These are phyloP conservation scores for Haliclona indistincta DNA, from an alignment of 37 sponge, comb jelly and placozoan genomes.

Conservation along the genomic window DNA sequence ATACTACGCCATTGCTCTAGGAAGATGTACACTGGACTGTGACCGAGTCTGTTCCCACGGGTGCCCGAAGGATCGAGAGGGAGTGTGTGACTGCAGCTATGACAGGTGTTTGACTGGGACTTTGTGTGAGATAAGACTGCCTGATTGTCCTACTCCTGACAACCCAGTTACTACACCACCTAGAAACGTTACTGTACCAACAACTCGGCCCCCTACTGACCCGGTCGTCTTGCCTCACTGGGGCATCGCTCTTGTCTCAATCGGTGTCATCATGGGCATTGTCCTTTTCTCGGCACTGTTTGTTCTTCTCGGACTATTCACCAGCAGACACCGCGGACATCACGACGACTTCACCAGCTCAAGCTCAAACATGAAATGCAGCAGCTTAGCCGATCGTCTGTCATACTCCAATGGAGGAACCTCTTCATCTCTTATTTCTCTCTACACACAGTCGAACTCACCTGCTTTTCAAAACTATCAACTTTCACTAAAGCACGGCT, in stretches of 20 bases:
- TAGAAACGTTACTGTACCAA: neutral
- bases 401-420: neutral
- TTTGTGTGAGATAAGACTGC: neutral
- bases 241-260: constrained; percentile 58
- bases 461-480: neutral
- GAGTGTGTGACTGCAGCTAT: neutral
- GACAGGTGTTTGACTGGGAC: neutral
- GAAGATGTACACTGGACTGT: constrained; percentile 13
- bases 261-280: constrained; percentile 61
- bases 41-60: too few species aligned
- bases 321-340: neutral
- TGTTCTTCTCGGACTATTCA: constrained; percentile 40
- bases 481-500: neutral
- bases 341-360: neutral
- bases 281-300: constrained; percentile 52
- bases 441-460: neutral
- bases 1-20: neutral
- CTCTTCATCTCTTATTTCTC: neutral
- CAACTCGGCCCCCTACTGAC: neutral
- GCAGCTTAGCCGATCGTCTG: neutral
- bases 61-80: neutral
- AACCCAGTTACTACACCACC: neutral
- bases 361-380: constrained; percentile 11
- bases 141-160: neutral
- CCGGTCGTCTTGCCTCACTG: constrained; percentile 10